These are phyloP conservation scores for Ageneiosus marmoratus DNA, from an alignment of 2,113 vertebrate genomes.

Conservation along the genomic window DNA sequence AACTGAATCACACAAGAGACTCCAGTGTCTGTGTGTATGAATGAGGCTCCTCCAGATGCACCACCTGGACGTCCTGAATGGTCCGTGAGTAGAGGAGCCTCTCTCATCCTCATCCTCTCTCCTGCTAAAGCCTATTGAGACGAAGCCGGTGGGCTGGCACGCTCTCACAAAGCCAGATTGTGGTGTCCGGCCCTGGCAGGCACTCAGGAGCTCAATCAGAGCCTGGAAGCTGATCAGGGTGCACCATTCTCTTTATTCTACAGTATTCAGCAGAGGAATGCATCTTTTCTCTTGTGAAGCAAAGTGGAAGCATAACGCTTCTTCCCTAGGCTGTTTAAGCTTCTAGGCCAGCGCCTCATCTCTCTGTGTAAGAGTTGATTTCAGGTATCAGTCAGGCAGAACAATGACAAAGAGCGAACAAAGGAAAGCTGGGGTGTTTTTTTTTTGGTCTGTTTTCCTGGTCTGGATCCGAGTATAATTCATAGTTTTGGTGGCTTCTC, in stretches of 20 bases:
- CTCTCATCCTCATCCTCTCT: slow-evolving; percentile 44
- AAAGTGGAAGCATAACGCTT: neutral
- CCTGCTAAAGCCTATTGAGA: slow-evolving; percentile 37
- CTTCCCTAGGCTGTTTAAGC: neutral
- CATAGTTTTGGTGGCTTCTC: neutral
- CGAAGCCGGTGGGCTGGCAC: slow-evolving; percentile 33
- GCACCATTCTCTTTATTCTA: neutral
- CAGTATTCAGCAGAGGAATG: slow-evolving; percentile 18
- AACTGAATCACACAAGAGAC: slow-evolving; percentile 9
- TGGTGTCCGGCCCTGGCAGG: slow-evolving; percentile 36
- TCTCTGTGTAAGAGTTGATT: neutral
- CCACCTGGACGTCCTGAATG: slow-evolving; percentile 45
- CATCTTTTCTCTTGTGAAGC: neutral
- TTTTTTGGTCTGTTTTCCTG: neutral
- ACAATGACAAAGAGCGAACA: neutral
- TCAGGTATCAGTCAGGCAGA: neutral
- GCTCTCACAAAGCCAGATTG: slow-evolving; percentile 42
- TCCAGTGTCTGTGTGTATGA: slow-evolving; percentile 29
- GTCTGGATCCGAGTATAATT: neutral
- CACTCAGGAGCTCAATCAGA: slow-evolving; percentile 19
- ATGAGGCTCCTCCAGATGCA: slow-evolving; percentile 32
- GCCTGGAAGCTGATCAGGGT: slow-evolving; percentile 27
- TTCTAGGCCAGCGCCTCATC: no score
- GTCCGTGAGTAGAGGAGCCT: slow-evolving; percentile 18
- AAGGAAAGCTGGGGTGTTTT: neutral